Conservation (phyloP, 2,888 invertebrate genomes). For the Hemaris fuciformis region DNA sequence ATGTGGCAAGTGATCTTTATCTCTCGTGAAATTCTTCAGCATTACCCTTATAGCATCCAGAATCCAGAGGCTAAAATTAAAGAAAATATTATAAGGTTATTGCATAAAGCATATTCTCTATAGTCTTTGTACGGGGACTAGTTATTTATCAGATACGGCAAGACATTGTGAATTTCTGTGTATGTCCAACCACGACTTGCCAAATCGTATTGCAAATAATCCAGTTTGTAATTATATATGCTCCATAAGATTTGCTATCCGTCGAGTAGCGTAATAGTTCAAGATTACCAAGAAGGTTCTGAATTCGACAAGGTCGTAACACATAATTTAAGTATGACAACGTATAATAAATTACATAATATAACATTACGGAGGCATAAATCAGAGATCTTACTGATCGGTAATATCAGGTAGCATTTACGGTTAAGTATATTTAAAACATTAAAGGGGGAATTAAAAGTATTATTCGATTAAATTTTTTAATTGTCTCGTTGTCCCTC, state of each 20-base stretch:
- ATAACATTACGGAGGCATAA: neutral
- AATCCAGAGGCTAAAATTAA: no score
- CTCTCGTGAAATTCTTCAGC: no score
- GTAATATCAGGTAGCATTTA: conserved; percentile 1
- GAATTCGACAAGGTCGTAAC: neutral
- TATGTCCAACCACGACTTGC: neutral
- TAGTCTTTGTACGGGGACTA: no score
- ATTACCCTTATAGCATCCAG: no score
- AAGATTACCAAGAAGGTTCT: neutral
- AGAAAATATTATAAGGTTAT: no score
- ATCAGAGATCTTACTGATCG: neutral
- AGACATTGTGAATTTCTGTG: no score
- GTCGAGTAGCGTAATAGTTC: neutral
- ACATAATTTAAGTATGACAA: conserved; percentile 3
- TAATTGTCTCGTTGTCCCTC: no score
- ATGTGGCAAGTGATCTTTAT: no score
- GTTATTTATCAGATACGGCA: no score
- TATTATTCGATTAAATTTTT: neutral
- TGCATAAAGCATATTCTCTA: no score
- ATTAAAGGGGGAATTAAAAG: neutral
- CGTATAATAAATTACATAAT: neutral
- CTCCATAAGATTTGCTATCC: neutral
- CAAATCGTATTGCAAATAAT: neutral
- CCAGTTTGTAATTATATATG: neutral
- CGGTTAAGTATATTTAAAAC: neutral